Evolutionary conservation across 1,140 invertebrate species (phyloP), one percentile per base, ranked within the genome.

Genomic region (Drosophila subpulchrella): DNA sequence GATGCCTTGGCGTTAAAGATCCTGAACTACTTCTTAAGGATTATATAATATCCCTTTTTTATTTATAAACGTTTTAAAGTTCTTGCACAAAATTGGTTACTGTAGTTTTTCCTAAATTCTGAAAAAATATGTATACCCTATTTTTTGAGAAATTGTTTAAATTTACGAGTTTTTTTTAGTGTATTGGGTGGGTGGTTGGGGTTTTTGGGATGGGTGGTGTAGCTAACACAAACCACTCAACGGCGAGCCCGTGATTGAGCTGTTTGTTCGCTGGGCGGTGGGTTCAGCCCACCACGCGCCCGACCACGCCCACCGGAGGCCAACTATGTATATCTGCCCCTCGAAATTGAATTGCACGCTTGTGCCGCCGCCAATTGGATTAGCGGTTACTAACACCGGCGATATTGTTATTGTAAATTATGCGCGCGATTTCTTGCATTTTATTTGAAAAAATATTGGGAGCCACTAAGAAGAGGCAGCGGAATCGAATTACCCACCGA

Each of bases 381-480:
- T 91, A 91, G 89, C 75, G 81, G 86, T 81, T 90, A 81, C 81
- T 88, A 85, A 90, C 84, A 90, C 78, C 75, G 86, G 75, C 74
- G 85, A 89, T 89, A 72, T 68, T 90, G 85, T 89, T 89, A 90
- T 90, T 84, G 72, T 90, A 88, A 88, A 84, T 85, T 90, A 85
- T 81, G 85, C 59, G 66, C 74, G 48, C 84, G 63, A 81, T 90
- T 84, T 89, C 74, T 75, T 81, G 65, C 67, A 74, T 79, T 82
- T 79, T 59, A 75, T 62, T 66, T 53, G 68, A 72, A 44, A 71
- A 72, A 72, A 72, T 50, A 56, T 58, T 44, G 39, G 13, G n/a
- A 46, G 57, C 30, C 55, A 44, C 53, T 32, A 70, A 32, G 36
- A 8, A 36, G 53, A 48, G 46, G n/a, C 44, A 68, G 72, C 54